Percentiles rank a stretch among this genome's conserved stretches.
These are phyloP conservation scores for Heliconius aoede DNA, from an alignment of 2,888 invertebrate genomes.

Conservation along the genomic window DNA sequence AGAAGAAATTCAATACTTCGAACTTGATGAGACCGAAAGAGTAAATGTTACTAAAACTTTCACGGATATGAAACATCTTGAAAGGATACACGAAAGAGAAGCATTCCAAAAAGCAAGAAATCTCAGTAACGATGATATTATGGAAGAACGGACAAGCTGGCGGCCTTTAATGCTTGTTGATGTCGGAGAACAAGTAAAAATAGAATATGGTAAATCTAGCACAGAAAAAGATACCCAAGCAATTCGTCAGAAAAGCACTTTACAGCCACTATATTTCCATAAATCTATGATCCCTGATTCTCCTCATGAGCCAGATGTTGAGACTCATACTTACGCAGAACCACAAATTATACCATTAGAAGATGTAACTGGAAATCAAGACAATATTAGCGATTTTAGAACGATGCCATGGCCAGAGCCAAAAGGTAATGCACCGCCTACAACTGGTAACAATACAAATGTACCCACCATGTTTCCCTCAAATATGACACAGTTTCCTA, in stretches of 20 bases:
- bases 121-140: constrained; percentile 88
- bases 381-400: constrained; percentile 90
- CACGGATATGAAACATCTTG: constrained; percentile 95
- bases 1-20: constrained; percentile 94
- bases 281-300: constrained; percentile 93
- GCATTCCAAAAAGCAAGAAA: constrained; percentile 91
- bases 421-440: constrained; percentile 85
- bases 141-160: constrained; percentile 93
- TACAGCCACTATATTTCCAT: constrained; percentile 92
- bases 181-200: constrained; percentile 85
- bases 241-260: constrained; percentile 92
- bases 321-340: constrained; percentile 89
- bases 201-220: constrained; percentile 90
- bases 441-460: constrained; percentile 58
- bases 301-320: constrained; percentile 93
- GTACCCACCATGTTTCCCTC: constrained; percentile 78
- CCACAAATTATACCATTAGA: constrained; percentile 94
- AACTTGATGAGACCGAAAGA: constrained; percentile 97
- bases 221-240: constrained; percentile 94
- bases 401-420: constrained; percentile 93
- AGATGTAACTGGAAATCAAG: constrained; percentile 92
- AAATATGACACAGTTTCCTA: constrained; percentile 75
- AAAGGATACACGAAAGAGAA: constrained; percentile 92
- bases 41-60: constrained; percentile 97
- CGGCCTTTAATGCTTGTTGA: constrained; percentile 88